Conservation (phyloP, 2,797 vertebrate genomes). For the Melanotaenia parkinsoni region DNA sequence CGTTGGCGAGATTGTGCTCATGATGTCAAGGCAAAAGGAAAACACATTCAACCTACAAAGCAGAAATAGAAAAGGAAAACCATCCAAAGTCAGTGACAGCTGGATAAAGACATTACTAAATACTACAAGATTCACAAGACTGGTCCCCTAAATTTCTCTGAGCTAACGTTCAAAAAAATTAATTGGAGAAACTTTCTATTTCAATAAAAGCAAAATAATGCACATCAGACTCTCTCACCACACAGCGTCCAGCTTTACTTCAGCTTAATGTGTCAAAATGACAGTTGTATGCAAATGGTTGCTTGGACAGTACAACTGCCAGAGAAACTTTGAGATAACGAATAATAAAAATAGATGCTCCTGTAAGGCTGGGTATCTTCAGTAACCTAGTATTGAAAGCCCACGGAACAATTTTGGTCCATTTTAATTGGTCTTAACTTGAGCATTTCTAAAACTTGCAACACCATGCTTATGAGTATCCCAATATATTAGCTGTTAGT, state of each 20-base stretch:
- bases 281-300: conserved; percentile 62
- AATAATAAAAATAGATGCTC: conserved; percentile 31
- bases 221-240: conserved; percentile 22
- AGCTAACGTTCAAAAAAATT: conserved; percentile 17
- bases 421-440: background rate
- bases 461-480: background rate
- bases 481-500: background rate
- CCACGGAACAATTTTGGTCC: conserved; percentile 17
- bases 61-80: conserved; percentile 39
- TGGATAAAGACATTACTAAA: background rate
- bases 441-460: background rate
- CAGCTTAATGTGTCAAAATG: conserved; percentile 39
- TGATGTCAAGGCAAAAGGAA: conserved; percentile 78
- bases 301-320: conserved; percentile 41
- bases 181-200: conserved; percentile 12
- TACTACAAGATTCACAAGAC: conserved; percentile 1
- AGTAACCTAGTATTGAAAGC: conserved; percentile 13
- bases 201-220: conserved; percentile 12
- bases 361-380: conserved; percentile 5
- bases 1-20: conserved; percentile 93
- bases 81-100: conserved; percentile 21
- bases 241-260: conserved; percentile 33
- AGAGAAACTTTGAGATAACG: conserved; percentile 48
- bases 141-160: conserved; percentile 13
- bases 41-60: conserved; percentile 68